phyloP scores from a whole-genome alignment of 1,140 invertebrate species.

The Subanguina moxae region DNA sequence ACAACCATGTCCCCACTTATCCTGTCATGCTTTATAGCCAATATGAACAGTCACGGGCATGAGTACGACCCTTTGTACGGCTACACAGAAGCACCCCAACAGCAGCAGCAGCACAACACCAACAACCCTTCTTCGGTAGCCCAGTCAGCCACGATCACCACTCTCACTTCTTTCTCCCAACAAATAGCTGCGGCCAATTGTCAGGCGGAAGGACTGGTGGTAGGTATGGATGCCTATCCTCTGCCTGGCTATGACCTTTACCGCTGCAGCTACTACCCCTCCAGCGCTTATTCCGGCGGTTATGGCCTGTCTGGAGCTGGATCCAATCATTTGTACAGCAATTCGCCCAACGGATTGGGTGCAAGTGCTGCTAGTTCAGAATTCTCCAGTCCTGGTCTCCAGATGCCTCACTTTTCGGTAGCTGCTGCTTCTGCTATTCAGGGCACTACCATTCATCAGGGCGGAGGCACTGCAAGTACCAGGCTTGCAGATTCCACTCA shows the following conservation, averaged over 20 bases:
- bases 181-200: slow-evolving; percentile 8
- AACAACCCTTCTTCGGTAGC: background rate
- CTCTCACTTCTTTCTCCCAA: slow-evolving; percentile 11
- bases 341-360: too few species aligned
- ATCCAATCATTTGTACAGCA: too few species aligned
- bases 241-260: background rate
- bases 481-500: background rate
- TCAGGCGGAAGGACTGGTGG: background rate
- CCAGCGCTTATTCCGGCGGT: background rate
- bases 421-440: background rate
- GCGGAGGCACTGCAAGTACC: background rate
- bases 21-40: background rate
- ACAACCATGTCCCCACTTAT: too few species aligned
- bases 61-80: slow-evolving; percentile 12
- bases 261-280: background rate
- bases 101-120: background rate
- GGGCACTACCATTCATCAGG: background rate
- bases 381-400: too few species aligned
- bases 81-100: background rate
- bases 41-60: slow-evolving; percentile 10
- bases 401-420: background rate
- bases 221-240: background rate
- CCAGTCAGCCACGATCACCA: background rate
- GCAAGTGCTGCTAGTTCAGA: too few species aligned
- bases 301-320: background rate